A percentile compares a stretch with the other conserved stretches of the same genome.
These are phyloP conservation scores for Triplophysa bombifrons DNA, from an alignment of 2,797 vertebrate species.

Conservation along the genomic window DNA sequence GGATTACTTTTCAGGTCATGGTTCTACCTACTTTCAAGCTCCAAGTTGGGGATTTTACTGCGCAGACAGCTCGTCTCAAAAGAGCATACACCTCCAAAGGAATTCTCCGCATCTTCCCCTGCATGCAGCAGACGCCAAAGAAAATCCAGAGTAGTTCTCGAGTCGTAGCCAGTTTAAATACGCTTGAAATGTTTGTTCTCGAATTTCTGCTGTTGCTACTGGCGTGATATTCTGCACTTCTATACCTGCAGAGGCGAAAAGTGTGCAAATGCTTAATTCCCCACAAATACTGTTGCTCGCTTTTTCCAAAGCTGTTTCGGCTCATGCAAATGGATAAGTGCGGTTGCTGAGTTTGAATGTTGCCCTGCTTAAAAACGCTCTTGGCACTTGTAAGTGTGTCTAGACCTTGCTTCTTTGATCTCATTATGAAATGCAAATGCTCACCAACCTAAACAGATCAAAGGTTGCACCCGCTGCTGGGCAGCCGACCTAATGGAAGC, in stretches of 20 bases:
- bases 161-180: conserved; percentile 69
- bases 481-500: conserved; percentile 76
- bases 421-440: conserved; percentile 85
- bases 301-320: conserved; percentile 39
- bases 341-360: conserved; percentile 17
- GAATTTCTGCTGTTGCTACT: conserved; percentile 70
- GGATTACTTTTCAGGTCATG: conserved; percentile 31
- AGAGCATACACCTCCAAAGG: conserved; percentile 62
- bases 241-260: conserved; percentile 67
- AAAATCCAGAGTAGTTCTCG: conserved; percentile 71
- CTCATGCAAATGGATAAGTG: conserved; percentile 33
- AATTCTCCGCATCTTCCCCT: conserved; percentile 71
- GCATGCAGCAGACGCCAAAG: conserved; percentile 70
- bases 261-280: conserved; percentile 58
- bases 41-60: conserved; percentile 40
- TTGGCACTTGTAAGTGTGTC: conserved; percentile 68
- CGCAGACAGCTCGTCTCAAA: conserved; percentile 11
- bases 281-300: conserved; percentile 53
- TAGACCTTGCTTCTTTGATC: conserved; percentile 76
- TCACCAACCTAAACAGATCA: conserved; percentile 82
- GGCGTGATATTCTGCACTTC: conserved; percentile 59
- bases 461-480: conserved; percentile 80
- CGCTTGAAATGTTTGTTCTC: conserved; percentile 74
- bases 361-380: conserved; percentile 50
- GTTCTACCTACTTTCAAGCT: conserved; percentile 35